phyloP scores from a whole-genome alignment of 2,113 vertebrate genomes.

The Trinectes maculatus region DNA sequence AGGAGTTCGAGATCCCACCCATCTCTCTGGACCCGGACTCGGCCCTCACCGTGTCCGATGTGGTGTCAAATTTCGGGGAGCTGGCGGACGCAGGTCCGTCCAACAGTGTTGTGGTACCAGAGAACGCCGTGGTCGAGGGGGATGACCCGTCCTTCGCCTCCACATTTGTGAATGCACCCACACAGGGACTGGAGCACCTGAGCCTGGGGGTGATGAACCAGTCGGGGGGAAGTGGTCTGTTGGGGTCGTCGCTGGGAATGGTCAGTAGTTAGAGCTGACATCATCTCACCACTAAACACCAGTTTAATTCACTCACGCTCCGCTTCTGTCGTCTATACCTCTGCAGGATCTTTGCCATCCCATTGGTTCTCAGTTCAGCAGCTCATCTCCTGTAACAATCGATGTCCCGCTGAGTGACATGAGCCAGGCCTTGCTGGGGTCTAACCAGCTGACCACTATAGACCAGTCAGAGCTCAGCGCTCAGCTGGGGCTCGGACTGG shows the following conservation, averaged over 20 bases:
- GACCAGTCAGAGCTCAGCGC: constrained; percentile 92
- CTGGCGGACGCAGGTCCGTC: constrained; percentile 83
- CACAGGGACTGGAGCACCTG: constrained; percentile 85
- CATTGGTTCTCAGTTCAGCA: constrained; percentile 88
- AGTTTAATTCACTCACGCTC: too few species aligned
- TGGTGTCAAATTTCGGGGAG: constrained; percentile 89
- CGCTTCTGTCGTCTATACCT: accelerated
- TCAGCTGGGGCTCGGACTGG: constrained; percentile 89
- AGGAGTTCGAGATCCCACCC: constrained; percentile 93
- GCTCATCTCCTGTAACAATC: constrained; percentile 90
- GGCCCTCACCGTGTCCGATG: constrained; percentile 87
- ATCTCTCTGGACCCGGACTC: constrained; percentile 91
- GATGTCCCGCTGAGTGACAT: constrained; percentile 89
- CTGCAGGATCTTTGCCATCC: constrained; percentile 89
- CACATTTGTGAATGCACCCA: constrained; percentile 74
- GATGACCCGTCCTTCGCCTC: constrained; percentile 83
- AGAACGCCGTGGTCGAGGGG: constrained; percentile 84
- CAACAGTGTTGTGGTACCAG: constrained; percentile 80
- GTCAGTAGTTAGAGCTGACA: constrained; percentile 29
- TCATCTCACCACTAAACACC: not conserved
- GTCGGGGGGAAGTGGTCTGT: constrained; percentile 83
- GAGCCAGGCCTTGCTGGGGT: constrained; percentile 85
- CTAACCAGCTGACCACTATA: constrained; percentile 90
- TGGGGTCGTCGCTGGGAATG: constrained; percentile 73
- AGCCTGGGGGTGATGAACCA: constrained; percentile 88